phyloP scores from a whole-genome alignment of 2,797 vertebrate genomes.

The Picus viridis region DNA sequence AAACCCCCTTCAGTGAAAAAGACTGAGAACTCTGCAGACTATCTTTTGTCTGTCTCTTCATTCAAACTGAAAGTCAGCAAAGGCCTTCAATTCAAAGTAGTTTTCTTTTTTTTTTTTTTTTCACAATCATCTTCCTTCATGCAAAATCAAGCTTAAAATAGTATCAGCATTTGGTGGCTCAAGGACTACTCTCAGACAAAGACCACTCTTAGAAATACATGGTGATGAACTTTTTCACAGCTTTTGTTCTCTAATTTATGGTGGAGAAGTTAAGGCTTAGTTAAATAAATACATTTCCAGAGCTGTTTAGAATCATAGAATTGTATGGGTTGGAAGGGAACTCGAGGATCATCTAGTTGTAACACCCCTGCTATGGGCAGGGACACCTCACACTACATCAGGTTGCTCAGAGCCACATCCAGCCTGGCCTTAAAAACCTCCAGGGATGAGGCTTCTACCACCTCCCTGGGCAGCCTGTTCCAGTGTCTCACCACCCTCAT shows the following conservation, averaged over 20 bases:
- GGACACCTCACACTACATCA: too few species aligned
- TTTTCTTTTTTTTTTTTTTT: background rate
- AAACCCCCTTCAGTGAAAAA: background rate
- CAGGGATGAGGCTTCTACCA: too few species aligned
- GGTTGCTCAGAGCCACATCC: too few species aligned
- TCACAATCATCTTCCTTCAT: background rate
- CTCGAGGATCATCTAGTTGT: too few species aligned
- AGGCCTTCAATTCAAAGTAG: background rate
- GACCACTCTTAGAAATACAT: background rate
- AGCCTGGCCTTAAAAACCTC: too few species aligned
- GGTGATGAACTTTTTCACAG: background rate
- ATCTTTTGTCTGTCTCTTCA: background rate
- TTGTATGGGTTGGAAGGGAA: too few species aligned
- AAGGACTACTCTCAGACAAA: background rate
- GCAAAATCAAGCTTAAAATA: conserved; percentile 40
- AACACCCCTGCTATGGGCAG: too few species aligned
- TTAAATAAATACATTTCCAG: background rate
- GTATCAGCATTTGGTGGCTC: background rate
- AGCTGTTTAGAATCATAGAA: background rate
- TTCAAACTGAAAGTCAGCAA: background rate
- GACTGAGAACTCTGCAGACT: background rate
- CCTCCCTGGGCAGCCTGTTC: too few species aligned
- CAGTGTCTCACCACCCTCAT: too few species aligned
- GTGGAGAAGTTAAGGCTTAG: background rate
- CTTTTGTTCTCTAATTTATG: background rate